A percentile compares a stretch with the other conserved stretches of the same genome.
Evolutionary conservation across 2,797 vertebrate species (phyloP).

Genomic region (Myotis myotis): DNA sequence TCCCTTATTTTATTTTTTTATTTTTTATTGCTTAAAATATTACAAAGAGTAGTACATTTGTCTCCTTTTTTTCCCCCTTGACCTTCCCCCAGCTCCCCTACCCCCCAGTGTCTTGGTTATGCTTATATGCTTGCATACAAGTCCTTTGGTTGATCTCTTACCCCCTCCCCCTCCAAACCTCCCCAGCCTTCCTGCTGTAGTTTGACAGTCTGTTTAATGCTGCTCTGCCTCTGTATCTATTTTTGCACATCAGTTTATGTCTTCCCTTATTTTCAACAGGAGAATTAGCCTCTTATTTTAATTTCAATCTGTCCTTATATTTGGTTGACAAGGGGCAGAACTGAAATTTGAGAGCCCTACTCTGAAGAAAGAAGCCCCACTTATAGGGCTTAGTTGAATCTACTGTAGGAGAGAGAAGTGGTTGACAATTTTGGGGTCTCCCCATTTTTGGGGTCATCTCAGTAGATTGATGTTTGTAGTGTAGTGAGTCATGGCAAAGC

Average conservation of each 20-base stretch:
- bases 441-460: not conserved
- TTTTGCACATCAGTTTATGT: too few relatives aligned
- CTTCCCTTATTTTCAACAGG: not conserved
- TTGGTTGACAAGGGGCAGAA: not conserved
- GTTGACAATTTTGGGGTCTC: not conserved
- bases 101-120: too few relatives aligned
- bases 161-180: too few relatives aligned
- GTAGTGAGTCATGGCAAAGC: not conserved
- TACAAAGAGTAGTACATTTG: too few relatives aligned
- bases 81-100: too few relatives aligned
- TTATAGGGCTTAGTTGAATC: not conserved
- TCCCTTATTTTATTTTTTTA: not conserved
- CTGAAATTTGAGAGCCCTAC: not conserved
- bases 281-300: not conserved
- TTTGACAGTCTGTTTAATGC: too few relatives aligned
- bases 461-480: not conserved
- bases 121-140: too few relatives aligned
- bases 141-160: too few relatives aligned
- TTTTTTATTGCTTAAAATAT: too few relatives aligned
- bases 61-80: too few relatives aligned
- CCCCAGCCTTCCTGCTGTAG: too few relatives aligned
- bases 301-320: not conserved
- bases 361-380: not conserved
- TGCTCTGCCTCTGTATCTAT: too few relatives aligned
- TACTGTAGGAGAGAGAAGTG: not conserved